Percentiles rank a stretch among this genome's conserved stretches.
These are phyloP conservation scores for Lagopus leucura DNA, from an alignment of 2,113 vertebrate genomes.

Conservation along the genomic window DNA sequence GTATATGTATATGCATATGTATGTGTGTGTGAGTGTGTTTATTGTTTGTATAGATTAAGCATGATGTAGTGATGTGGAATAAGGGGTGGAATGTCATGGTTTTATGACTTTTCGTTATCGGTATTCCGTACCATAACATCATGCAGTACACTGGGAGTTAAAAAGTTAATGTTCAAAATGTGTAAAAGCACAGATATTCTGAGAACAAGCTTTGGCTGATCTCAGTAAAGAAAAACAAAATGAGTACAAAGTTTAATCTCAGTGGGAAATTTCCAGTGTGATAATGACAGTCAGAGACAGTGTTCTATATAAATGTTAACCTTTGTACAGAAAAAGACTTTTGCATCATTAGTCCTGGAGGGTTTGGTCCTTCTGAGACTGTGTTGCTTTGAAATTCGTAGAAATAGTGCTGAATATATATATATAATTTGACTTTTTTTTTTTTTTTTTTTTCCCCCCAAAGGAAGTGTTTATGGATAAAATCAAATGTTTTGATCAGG, in stretches of 20 bases:
- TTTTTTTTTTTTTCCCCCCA: not conserved
- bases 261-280: not conserved
- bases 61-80: too few species aligned
- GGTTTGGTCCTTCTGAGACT: not conserved
- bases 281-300: not conserved
- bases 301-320: not conserved
- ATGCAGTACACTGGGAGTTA: too few species aligned
- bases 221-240: not conserved
- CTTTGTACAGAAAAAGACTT: not conserved
- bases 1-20: too few species aligned
- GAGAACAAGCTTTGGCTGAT: accelerated
- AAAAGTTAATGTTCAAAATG: too few species aligned
- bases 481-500: not conserved
- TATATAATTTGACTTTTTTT: not conserved
- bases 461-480: not conserved
- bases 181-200: not conserved
- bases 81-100: too few species aligned
- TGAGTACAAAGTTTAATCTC: not conserved
- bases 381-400: not conserved
- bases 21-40: too few species aligned
- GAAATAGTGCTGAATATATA: not conserved
- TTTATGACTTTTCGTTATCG: too few species aligned
- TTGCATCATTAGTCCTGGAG: not conserved
- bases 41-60: too few species aligned
- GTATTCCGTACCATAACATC: too few species aligned